phyloP scores from a whole-genome alignment of 2,888 invertebrate species.

The Metallyticus violacea region DNA sequence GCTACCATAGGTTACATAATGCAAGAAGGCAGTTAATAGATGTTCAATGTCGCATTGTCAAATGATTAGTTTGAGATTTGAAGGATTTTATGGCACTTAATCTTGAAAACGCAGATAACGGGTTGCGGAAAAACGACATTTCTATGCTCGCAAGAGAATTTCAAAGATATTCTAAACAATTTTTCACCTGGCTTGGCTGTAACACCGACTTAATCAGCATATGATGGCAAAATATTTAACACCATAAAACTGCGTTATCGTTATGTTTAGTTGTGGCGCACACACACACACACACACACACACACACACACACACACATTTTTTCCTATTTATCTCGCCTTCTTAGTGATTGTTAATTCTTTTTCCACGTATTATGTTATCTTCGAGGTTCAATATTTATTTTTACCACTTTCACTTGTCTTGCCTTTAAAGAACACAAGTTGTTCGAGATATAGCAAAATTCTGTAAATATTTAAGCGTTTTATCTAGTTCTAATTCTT shows the following conservation, averaged over 20 bases:
- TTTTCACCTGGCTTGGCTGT: background rate
- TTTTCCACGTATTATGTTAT: too few species aligned
- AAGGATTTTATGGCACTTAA: background rate
- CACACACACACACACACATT: too few species aligned
- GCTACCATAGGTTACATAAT: background rate
- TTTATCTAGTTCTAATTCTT: too few species aligned
- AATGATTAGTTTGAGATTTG: background rate
- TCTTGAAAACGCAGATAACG: background rate
- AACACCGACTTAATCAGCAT: background rate
- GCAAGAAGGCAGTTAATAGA: background rate
- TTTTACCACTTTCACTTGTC: too few species aligned
- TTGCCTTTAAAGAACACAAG: too few species aligned
- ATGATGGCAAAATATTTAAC: background rate
- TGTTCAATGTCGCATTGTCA: background rate
- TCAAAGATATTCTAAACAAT: background rate
- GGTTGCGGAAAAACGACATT: background rate
- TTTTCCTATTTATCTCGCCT: too few species aligned
- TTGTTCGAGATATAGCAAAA: too few species aligned
- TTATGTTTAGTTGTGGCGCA: background rate
- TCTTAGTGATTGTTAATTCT: too few species aligned
- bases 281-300: too few species aligned
- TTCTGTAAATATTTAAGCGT: too few species aligned
- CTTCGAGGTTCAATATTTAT: too few species aligned
- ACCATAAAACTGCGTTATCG: background rate
- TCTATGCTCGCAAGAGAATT: background rate